Base-by-base conservation (phyloP, 2,113 vertebrate genomes). In the Cyanistes caeruleus region DNA sequence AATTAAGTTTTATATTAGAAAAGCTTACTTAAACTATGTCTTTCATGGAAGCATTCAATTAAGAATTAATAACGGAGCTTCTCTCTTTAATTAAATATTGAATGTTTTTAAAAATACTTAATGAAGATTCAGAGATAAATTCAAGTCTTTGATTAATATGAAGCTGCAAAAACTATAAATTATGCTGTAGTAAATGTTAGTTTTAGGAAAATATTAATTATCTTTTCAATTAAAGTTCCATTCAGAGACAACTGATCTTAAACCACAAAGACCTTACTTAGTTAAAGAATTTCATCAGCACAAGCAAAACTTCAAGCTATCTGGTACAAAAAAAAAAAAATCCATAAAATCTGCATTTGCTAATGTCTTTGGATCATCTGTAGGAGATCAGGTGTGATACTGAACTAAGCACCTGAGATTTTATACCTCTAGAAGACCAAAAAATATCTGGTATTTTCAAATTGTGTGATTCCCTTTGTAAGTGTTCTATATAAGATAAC, bases 61-160 rank as follows among this genome's bases (percentile, higher is more conserved):
- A 91, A 65, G 52, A 92, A 92, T 89, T 92, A 91, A 90, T 93
- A 78, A 76, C 12, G 16, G 13, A 48, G 2, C 14, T 76, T 65
- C 21, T 69, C 35, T 67, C 20, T 82, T 87, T 39, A 84, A 79
- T 87, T 91, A 92, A 91, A 80, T 89, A 80, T 63, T 84, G 67
- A 87, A 55, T 65, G 2, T 6, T 48, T 87, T 94, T 49, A 2
- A 62, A 94, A 94, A 65, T 60, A 49, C 3, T 59, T 73, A 82
- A 84, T 43, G 74, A 80, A 78, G 28, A 87, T 62, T 31, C 22
- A 81, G 30, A 81, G 20, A 87, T 44, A 91, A 87, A 89, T 65
- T 76, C 31, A 60, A 49, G 8, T 62, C 13, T 53, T 68, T 52
- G 35, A 37, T 19, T 81, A 82, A 75, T 51, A 11, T 37, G 52